phyloP scores from a whole-genome alignment of 2,797 vertebrate species.

The Cossypha heuglini region DNA sequence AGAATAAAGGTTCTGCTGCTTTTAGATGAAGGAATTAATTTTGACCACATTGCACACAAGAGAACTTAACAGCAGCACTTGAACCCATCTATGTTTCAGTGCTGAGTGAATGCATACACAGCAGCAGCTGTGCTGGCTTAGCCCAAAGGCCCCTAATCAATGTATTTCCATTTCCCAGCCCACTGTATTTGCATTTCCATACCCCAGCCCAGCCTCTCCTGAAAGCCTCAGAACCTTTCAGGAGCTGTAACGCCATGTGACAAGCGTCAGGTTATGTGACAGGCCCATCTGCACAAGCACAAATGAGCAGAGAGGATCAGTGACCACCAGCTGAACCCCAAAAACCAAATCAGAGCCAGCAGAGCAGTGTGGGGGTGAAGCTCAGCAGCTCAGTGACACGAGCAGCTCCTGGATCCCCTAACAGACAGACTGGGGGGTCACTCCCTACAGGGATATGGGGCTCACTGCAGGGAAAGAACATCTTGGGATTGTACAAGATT shows the following conservation, averaged over 20 bases:
- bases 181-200: not conserved
- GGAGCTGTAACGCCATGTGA: fast-evolving
- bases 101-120: not conserved
- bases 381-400: not conserved
- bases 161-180: not conserved
- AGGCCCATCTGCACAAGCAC: not conserved
- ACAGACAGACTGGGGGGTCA: not conserved
- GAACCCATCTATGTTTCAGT: not conserved
- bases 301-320: not conserved
- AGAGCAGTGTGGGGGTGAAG: not conserved
- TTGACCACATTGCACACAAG: not conserved
- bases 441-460: not conserved
- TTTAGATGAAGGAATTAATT: not conserved
- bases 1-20: not conserved
- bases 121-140: not conserved
- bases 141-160: not conserved
- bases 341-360: not conserved
- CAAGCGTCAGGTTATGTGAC: not conserved
- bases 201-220: not conserved
- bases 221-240: not conserved
- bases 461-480: not conserved
- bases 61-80: not conserved
- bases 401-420: not conserved
- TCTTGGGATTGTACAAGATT: not conserved
- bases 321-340: not conserved